Evolutionary conservation across 1,140 invertebrate genomes (phyloP).

Genomic region (Meloidogyne chitwoodi): DNA sequence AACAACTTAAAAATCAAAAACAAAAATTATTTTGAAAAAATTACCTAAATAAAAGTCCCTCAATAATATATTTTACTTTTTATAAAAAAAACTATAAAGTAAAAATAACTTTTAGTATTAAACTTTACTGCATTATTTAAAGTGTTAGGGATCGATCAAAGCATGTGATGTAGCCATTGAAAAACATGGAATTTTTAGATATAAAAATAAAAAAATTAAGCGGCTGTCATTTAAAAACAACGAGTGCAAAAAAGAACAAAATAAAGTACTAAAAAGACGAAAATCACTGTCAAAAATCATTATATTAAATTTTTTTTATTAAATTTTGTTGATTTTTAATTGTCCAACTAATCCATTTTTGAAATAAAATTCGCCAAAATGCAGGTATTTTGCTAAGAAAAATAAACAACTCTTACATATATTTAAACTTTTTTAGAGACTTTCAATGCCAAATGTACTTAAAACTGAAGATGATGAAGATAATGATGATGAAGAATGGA

Average conservation of each 20-base stretch:
- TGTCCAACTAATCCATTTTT: no score
- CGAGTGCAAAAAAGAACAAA: neutral
- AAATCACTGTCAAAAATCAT: neutral
- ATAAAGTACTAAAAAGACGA: neutral
- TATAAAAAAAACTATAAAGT: no score
- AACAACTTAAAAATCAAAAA: no score
- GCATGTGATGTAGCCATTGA: neutral
- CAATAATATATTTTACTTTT: no score
- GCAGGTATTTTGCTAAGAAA: neutral
- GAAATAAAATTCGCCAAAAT: neutral
- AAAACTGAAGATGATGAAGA: conserved; percentile 8
- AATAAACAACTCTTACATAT: no score
- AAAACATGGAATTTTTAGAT: neutral
- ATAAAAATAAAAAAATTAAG: neutral
- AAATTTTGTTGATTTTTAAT: no score
- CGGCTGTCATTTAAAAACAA: neutral
- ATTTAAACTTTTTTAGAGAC: neutral
- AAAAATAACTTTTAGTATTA: neutral
- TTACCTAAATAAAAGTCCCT: no score
- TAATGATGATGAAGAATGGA: conserved; percentile 25
- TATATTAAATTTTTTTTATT: neutral
- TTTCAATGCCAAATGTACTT: neutral
- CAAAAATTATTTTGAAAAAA: no score
- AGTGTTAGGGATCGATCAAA: neutral
- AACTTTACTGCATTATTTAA: neutral